A percentile compares a stretch with the other conserved stretches of the same genome.
Evolutionary conservation across 2,113 vertebrate species (phyloP).

Genomic region (Rhegmatorhina hoffmannsi): DNA sequence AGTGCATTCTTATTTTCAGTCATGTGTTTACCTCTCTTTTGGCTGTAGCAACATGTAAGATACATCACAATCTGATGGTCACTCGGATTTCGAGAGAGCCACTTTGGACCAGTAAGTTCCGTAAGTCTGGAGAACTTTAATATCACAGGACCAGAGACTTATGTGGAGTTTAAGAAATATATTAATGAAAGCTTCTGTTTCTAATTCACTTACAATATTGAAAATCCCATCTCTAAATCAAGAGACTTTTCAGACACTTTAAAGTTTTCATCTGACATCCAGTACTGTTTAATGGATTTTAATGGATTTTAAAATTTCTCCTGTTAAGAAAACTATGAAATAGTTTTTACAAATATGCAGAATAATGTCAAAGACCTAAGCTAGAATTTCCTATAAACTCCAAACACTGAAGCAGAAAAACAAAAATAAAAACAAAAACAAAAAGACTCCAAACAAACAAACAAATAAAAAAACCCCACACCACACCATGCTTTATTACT

Average conservation of each 20-base stretch:
- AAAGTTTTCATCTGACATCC: background rate
- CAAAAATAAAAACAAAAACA: background rate
- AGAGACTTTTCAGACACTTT: background rate
- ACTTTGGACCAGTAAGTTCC: background rate
- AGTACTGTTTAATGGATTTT: background rate
- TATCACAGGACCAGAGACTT: background rate
- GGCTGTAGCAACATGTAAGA: background rate
- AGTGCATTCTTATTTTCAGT: background rate
- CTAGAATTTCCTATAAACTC: background rate
- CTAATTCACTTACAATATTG: background rate
- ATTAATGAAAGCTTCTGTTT: background rate
- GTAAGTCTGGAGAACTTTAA: background rate
- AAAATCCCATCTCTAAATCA: background rate
- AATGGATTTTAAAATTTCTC: conserved; percentile 2
- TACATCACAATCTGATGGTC: background rate
- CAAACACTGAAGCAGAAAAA: background rate
- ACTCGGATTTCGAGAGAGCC: background rate
- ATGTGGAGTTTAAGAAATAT: background rate
- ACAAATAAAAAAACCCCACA: too few species aligned
- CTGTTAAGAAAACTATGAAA: background rate
- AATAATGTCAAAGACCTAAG: background rate
- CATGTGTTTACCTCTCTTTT: background rate
- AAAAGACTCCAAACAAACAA: too few species aligned
- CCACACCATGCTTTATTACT: background rate
- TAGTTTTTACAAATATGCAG: background rate